Percentiles rank a stretch among this genome's conserved stretches.
These are phyloP conservation scores for Hydrozoanthus tunicans DNA, from an alignment of 64 coral and sea anemone species.

Conservation along the genomic window DNA sequence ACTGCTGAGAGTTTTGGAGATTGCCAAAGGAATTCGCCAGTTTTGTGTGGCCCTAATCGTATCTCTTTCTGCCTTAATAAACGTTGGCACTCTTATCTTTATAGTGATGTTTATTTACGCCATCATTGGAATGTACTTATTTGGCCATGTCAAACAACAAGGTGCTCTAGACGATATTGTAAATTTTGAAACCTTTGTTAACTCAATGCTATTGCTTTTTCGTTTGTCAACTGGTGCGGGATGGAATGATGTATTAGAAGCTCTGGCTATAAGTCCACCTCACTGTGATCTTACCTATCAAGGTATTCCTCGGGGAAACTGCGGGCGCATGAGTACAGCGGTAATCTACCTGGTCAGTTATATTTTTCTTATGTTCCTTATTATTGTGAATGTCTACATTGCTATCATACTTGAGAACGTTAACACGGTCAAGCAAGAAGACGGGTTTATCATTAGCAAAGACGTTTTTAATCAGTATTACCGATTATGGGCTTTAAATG, in stretches of 20 bases:
- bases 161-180: conserved; percentile 70
- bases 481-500: conserved; percentile 63
- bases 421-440: conserved; percentile 73
- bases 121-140: conserved; percentile 89
- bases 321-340: conserved; percentile 60
- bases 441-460: conserved; percentile 80
- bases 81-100: conserved; percentile 90
- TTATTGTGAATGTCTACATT: conserved; percentile 94
- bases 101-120: conserved; percentile 91
- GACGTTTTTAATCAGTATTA: conserved; percentile 84
- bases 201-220: conserved; percentile 77
- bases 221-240: conserved; percentile 81
- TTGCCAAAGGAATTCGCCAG: conserved; percentile 84
- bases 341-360: conserved; percentile 73
- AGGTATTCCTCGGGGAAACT: conserved; percentile 70
- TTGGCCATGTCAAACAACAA: conserved; percentile 73
- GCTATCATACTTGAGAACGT: conserved; percentile 87
- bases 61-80: conserved; percentile 77
- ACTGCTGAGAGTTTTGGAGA: conserved; percentile 74
- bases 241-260: conserved; percentile 82
- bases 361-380: conserved; percentile 79
- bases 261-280: conserved; percentile 66
- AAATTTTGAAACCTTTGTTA: conserved; percentile 84
- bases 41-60: conserved; percentile 77
- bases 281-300: conserved; percentile 61